Base-by-base conservation (phyloP, 2,888 invertebrate species). In the Drosophila aldrichi region DNA sequence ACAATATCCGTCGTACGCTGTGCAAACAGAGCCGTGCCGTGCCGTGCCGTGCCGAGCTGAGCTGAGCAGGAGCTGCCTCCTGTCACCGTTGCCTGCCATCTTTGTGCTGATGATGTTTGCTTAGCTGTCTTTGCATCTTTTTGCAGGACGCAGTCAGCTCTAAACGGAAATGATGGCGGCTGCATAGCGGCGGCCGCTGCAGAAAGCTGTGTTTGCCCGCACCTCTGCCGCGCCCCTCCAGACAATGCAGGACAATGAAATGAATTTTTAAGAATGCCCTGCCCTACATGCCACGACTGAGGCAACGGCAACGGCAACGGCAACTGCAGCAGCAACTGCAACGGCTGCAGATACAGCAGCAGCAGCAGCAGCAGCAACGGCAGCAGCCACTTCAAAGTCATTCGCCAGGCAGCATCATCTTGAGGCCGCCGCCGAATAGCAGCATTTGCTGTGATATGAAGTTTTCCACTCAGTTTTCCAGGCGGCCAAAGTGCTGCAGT, bases 91-190 rank as follows among this genome's bases (percentile, higher is more conserved):
- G 55, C 40, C 29, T 79, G 85, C 86, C 85, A 89, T 86, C 84
- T 84, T 84, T 84, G 88, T 89, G 86, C 81, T 89, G 89, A 89
- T 89, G 86, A 89, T 88, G 87, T 88, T 88, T 88, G 89, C 89
- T 88, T 88, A 88, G 87, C 87, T 88, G 87, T 88, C 87, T 89
- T 88, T 88, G 89, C 89, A 85, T 88, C 85, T 82, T 88, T 87
- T 89, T 82, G 77, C 75, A 80, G 88, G 80, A 81, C 85, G 67
- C 76, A 74, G 81, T 41, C 81, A 81, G 85, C 88, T 88, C 85
- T 86, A 84, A 88, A 89, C 89, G 87, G 87, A 87, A 89, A 89
- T 88, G 86, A 86, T 88, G 87, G 89, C 85, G 83, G 83, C 85
- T 76, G 82, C 85, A 76, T 60, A 77, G 73, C 85, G 73, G 66